Evolutionary conservation across 2,888 invertebrate genomes (phyloP), one percentile per base, ranked within the genome.

Genomic region (Fragum whitleyi): DNA sequence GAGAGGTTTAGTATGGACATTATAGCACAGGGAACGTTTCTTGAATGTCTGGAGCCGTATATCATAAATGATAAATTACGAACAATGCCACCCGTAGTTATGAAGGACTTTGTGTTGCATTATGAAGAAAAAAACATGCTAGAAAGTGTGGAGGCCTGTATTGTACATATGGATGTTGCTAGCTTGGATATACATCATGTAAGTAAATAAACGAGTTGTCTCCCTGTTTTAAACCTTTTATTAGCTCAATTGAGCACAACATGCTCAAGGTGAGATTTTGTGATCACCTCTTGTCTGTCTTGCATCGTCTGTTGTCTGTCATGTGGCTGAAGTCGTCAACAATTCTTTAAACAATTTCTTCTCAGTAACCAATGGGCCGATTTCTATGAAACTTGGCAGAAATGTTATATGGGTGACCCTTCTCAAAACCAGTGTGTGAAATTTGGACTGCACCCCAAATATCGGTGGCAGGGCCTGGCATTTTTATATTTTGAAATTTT

Each of bases 121-220:
- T 96, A 96, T 93, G 95, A 96, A 87, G 94, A 95, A 55, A 95
- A 96, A 83, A 95, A 95, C 59, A 95, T 96, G 89, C 95, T 96
- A 70, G 94, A 96, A 87, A 95, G 95, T 82, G 94, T 97, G 72
- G 97, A 97, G 93, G 95, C 95, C 42, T 95, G 97, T 75, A 95
- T 97, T 69, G 95, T 97, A 7, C 96, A 96, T 86, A 94, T 97
- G 81, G 96, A 97, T 86, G 96, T 97, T 88, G 95, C 95, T 67
- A 96, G 96, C 83, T 94, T 97, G 74, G 97, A 97, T 93, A 95
- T 97, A 26, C 96, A 97, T 93, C 96, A 97, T 94, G 96, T 94
- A 81, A 71, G 85, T 75, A 26, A 53, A 53, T 6, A 53, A 53
- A n/a, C n/a, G n/a, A n/a, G n/a, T n/a, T n/a, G 16, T 11, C 11